These are phyloP conservation scores for Ophioninae sp. DNA, from an alignment of 2,888 invertebrate genomes.

Conservation along the genomic window DNA sequence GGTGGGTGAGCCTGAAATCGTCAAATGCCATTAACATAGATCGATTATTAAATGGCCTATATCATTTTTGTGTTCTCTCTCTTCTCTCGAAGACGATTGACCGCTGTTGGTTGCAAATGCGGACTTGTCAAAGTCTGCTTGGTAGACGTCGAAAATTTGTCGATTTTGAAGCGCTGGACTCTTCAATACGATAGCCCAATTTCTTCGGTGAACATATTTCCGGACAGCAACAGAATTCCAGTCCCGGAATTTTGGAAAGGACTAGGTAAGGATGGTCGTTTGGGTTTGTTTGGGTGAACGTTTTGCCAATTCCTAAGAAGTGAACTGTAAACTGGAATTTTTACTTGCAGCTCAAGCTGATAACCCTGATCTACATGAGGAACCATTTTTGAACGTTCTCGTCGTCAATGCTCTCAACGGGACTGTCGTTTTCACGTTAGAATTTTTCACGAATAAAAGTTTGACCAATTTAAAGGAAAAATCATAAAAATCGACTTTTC, in stretches of 20 bases:
- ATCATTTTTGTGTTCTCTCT: background rate
- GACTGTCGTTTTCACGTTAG: constrained; percentile 84
- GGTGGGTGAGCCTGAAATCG: constrained; percentile 73
- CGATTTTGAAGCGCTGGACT: constrained; percentile 82
- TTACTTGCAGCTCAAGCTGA: constrained; percentile 34
- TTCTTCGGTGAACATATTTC: constrained; percentile 83
- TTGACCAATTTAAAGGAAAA: background rate
- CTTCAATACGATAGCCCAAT: constrained; percentile 83
- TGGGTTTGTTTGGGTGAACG: too few species aligned
- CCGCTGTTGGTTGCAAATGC: constrained; percentile 85
- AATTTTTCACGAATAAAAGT: background rate
- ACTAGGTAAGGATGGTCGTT: constrained; percentile 53
- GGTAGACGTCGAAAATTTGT: constrained; percentile 81
- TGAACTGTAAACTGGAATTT: constrained; percentile 16
- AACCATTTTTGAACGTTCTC: constrained; percentile 82
- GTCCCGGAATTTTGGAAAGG: constrained; percentile 71
- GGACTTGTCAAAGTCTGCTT: constrained; percentile 83
- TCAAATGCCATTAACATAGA: too few species aligned
- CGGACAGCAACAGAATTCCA: constrained; percentile 67
- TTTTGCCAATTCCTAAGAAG: too few species aligned
- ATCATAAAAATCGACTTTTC: background rate
- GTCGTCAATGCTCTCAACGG: constrained; percentile 83
- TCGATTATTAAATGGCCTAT: background rate
- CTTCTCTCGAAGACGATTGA: constrained; percentile 81
- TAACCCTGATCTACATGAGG: constrained; percentile 55